phyloP scores from a whole-genome alignment of 2,888 invertebrate genomes.

The Lasioglossum oenotherae region DNA sequence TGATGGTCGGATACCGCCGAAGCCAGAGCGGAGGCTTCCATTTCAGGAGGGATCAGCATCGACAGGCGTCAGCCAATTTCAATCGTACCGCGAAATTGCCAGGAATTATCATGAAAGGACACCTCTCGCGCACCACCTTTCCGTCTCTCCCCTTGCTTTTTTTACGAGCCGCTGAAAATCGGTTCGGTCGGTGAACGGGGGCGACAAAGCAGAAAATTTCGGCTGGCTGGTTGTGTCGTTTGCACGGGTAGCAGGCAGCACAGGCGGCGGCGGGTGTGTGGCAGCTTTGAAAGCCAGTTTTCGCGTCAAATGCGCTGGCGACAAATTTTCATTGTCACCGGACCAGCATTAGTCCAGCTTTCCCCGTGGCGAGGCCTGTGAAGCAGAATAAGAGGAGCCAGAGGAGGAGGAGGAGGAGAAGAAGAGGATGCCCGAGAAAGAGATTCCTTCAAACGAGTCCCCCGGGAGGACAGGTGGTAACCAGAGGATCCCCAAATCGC shows the following conservation, averaged over 20 bases:
- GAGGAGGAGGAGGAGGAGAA: conserved; percentile 29
- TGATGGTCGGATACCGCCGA: not conserved
- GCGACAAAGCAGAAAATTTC: conserved; percentile 82
- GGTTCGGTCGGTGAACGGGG: conserved; percentile 32
- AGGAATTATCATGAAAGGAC: conserved; percentile 23
- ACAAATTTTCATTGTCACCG: conserved; percentile 83
- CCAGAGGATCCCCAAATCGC: conserved; percentile 67
- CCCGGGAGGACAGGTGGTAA: conserved; percentile 80
- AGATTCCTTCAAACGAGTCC: conserved; percentile 69
- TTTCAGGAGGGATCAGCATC: conserved; percentile 5
- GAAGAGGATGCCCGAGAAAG: conserved; percentile 33
- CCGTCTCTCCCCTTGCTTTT: not conserved
- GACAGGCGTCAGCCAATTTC: conserved; percentile 22
- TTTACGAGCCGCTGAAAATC: conserved; percentile 15
- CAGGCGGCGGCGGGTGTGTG: conserved; percentile 8
- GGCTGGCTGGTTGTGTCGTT: conserved; percentile 43
- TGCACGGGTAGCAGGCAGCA: not conserved
- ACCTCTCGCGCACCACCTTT: conserved; percentile 38
- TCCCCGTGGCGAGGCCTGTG: conserved; percentile 10
- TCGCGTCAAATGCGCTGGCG: conserved; percentile 82
- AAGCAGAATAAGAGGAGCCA: not conserved
- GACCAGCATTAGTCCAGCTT: conserved; percentile 49
- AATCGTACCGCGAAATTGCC: conserved; percentile 45
- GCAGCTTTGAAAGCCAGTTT: conserved; percentile 75
- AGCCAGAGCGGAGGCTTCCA: not conserved